Evolutionary conservation across 2,113 vertebrate species (phyloP), one percentile per base, ranked within the genome.

Genomic region (Cromileptes altivelis): DNA sequence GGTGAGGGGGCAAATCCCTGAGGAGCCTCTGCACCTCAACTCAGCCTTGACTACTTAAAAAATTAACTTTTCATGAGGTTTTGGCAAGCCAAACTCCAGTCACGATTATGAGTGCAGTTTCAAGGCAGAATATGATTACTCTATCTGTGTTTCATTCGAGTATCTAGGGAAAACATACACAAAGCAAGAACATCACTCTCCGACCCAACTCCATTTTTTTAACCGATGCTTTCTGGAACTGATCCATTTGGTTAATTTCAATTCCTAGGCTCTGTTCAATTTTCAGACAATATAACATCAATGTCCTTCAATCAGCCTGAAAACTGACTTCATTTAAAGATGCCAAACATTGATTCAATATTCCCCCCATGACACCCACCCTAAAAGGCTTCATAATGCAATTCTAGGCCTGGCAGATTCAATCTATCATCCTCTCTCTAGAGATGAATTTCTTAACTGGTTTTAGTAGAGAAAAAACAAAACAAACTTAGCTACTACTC

Each of bases 21-120:
- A 84, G 65, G 78, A 83, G 47, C 27, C 37, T 72, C 52, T 63
- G 37, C 62, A 77, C 40, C 42, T 52, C 57, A 70, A 40, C 27
- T 45, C 60, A 63, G 33, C 53, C 33, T 67, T 74, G 61, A 65
- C 78, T 62, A 23, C 30, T 70, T 25, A 60, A 49, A 50, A 49
- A 52, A 63, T 3, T 3, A 0, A 70, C 30, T 61, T 67, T 75
- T 78, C 45, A 75, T 57, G 57, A 4, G 18, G 4, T 78, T 76
- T 52, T 42, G 25, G 33, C 10, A 3, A 56, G 17, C 3, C 15
- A 42, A 12, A 67, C 50, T 37, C 4, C 45, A 50, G 70, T 75
- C 49, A 65, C 60, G 5, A 72, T 23, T 55, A n/a, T 13, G 5
- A 19, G 72, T 63, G 23, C 9, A 30, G 57, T 69, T 77, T 70